phyloP scores from a whole-genome alignment of 2,888 invertebrate species.

The Cephus pygmeus region DNA sequence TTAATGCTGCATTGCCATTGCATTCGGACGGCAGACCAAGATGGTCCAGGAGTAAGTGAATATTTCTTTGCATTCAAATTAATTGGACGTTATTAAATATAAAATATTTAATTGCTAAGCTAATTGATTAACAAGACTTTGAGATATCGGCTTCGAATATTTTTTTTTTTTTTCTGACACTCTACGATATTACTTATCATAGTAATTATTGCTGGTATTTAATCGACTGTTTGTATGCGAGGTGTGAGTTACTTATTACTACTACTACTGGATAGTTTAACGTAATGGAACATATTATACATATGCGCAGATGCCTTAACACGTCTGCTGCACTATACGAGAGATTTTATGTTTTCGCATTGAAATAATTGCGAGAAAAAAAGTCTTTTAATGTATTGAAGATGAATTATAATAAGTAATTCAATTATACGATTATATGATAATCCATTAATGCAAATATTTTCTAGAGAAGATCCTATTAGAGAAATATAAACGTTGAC shows the following conservation, averaged over 20 bases:
- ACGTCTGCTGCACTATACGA: background rate
- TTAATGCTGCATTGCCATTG: conserved; percentile 66
- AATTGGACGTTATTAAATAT: background rate
- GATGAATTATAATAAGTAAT: background rate
- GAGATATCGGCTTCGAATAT: no score
- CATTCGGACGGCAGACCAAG: conserved; percentile 59
- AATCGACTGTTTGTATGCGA: background rate
- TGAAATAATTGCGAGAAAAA: background rate
- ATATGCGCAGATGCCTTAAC: background rate
- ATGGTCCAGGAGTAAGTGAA: conserved; percentile 67
- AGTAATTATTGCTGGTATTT: no score
- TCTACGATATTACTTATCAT: no score
- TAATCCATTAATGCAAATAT: background rate
- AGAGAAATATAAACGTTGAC: background rate
- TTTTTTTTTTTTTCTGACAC: no score
- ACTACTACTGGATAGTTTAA: background rate
- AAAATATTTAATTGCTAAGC: no score
- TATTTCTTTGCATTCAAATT: background rate
- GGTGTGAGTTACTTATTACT: background rate
- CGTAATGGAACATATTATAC: background rate
- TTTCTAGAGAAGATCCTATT: background rate
- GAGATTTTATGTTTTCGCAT: background rate
- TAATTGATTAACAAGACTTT: no score
- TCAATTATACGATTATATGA: background rate
- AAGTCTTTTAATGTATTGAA: background rate